A percentile compares a stretch with the other conserved stretches of the same genome.
phyloP scores from a whole-genome alignment of 1,140 invertebrate species.

The Drosophila setifemur region DNA sequence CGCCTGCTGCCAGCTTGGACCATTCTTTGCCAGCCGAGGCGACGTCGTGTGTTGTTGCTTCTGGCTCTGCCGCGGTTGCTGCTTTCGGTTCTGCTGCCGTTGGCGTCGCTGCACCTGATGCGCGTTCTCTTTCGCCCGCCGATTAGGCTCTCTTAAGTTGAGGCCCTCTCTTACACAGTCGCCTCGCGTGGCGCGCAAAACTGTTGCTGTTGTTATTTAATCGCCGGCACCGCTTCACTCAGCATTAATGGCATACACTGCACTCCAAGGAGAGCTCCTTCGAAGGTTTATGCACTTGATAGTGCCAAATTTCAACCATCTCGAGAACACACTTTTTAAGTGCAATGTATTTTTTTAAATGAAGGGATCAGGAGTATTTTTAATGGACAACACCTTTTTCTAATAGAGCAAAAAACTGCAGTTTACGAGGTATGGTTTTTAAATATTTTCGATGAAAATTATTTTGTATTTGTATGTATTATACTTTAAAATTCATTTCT shows the following conservation, averaged over 20 bases:
- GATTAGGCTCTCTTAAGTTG: not conserved
- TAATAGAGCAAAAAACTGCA: no score
- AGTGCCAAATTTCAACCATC: no score
- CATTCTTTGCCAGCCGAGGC: conserved; percentile 65
- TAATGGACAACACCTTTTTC: no score
- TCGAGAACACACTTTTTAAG: no score
- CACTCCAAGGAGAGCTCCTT: not conserved
- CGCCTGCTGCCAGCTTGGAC: conserved; percentile 58
- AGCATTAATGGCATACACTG: conserved; percentile 32
- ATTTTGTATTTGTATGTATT: no score
- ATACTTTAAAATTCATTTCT: no score
- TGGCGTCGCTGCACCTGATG: conserved; percentile 52
- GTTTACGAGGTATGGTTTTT: no score
- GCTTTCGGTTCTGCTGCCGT: conserved; percentile 5
- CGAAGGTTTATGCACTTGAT: not conserved
- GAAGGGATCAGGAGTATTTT: no score
- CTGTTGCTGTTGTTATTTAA: conserved; percentile 78
- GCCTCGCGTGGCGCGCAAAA: conserved; percentile 66
- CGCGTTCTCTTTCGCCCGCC: conserved; percentile 38
- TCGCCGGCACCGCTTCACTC: conserved; percentile 65
- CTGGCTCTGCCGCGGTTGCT: not conserved
- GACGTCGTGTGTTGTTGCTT: conserved; percentile 13
- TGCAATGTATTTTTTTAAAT: no score
- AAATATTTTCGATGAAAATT: no score
- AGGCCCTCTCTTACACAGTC: conserved; percentile 9